Evolutionary conservation across 2,797 vertebrate species (phyloP), one percentile per base, ranked within the genome.

Genomic region (Gobio occitaniae): DNA sequence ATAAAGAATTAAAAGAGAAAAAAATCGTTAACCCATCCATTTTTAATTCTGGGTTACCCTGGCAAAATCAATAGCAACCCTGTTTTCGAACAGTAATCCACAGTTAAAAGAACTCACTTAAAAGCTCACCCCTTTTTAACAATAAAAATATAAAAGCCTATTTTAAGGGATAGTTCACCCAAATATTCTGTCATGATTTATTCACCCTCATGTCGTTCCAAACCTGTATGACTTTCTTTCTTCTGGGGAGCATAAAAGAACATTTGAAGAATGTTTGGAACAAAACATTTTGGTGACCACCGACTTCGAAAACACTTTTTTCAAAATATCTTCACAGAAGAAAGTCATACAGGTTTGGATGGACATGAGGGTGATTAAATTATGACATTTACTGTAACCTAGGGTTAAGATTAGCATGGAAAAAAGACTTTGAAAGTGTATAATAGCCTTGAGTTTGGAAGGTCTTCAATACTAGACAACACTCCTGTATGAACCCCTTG

Each of bases 381-480:
- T 2, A 48, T 48, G n/a, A 71, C 13, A 13, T 25, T 19, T 7
- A 6, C 6, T n/a, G 13, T 76, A 76, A 56, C 11, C 6, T 38
- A 38, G 11, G 32, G 32, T 56, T 12, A 76, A 41, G 29, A 36
- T 19, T 76, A 13, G 72, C 50, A 56, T 56, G 6, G 17, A 38
- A 54, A 61, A 76, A 56, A 56, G n/a, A 17, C 65, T 61, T 68
- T 86, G 56, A 84, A 32, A 32, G 52, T 78, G 15, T 48, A 44
- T 15, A 25, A 16, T 13, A 29, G 13, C 59, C 59, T 29, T 15
- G n/a, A 25, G 59, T 59, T 79, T 36, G 25, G 11, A 63, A 63
- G 54, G 54, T 80, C 56, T 84, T 85, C 38, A 76, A 25, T 54
- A 15, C 70, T 83, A 78, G 52, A 66, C 70, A 38, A 61, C 44